Conservation (phyloP, 2,113 vertebrate genomes). For the Garra rufa region DNA sequence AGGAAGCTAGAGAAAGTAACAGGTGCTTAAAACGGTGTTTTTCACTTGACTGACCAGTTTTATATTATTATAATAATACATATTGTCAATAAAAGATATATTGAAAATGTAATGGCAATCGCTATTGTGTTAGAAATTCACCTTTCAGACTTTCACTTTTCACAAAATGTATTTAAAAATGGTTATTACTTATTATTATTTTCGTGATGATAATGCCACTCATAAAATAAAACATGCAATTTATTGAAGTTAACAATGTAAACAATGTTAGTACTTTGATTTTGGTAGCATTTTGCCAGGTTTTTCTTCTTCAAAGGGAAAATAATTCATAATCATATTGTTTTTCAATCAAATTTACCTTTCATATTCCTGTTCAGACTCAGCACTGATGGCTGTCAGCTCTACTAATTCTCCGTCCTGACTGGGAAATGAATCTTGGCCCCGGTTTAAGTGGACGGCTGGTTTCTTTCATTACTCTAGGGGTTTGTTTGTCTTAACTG, state of each 20-base stretch:
- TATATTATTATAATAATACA: no score
- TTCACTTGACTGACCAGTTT: no score
- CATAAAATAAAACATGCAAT: no score
- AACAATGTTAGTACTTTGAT: not conserved
- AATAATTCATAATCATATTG: not conserved
- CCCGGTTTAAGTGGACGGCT: slow-evolving; percentile 23
- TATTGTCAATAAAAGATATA: no score
- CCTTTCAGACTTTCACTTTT: no score
- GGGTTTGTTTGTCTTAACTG: slow-evolving; percentile 34
- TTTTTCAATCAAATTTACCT: not conserved
- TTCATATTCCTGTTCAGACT: not conserved
- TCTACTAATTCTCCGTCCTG: slow-evolving; percentile 5
- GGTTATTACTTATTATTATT: no score
- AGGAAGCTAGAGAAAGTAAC: no score
- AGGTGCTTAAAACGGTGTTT: no score
- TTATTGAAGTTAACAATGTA: not conserved
- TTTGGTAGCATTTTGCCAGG: not conserved
- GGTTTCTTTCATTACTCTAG: slow-evolving; percentile 48
- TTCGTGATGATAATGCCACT: no score
- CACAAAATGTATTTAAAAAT: no score
- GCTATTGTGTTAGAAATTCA: no score
- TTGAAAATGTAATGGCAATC: no score
- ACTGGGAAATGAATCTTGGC: slow-evolving; percentile 13
- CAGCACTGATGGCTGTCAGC: slow-evolving; percentile 15
- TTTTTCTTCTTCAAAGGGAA: not conserved